These are phyloP conservation scores for Channa maculata DNA, from an alignment of 2,113 vertebrate genomes.

Conservation along the genomic window DNA sequence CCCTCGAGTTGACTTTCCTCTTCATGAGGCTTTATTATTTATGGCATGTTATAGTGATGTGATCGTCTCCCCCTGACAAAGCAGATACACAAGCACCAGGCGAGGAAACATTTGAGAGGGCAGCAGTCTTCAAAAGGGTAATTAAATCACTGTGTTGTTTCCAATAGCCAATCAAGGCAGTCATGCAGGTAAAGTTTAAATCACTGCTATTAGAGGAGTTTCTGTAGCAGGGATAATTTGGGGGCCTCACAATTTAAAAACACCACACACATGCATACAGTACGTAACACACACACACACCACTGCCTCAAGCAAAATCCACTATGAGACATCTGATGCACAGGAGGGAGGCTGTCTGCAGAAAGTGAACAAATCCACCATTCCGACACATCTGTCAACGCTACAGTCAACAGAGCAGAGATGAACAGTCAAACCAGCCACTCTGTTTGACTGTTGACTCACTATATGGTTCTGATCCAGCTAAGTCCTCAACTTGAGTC, in stretches of 20 bases:
- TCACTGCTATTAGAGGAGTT: constrained; percentile 61
- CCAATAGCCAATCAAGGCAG: constrained; percentile 70
- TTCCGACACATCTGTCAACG: constrained; percentile 71
- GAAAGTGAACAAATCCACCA: constrained; percentile 74
- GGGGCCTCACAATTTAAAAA: constrained; percentile 32
- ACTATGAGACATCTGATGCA: constrained; percentile 68
- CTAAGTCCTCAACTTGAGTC: constrained; percentile 59
- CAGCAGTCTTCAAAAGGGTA: constrained; percentile 54
- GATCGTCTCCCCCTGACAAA: constrained; percentile 22
- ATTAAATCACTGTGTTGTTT: constrained; percentile 73
- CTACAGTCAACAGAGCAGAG: constrained; percentile 69
- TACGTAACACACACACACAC: constrained; percentile 37
- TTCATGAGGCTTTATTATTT: constrained; percentile 53
- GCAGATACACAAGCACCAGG: constrained; percentile 25
- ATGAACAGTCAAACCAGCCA: constrained; percentile 64
- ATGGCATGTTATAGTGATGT: constrained; percentile 44
- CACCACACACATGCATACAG: constrained; percentile 8
- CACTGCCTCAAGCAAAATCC: constrained; percentile 68
- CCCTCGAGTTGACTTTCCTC: constrained; percentile 13
- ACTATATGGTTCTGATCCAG: constrained; percentile 52
- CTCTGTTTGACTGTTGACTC: constrained; percentile 66
- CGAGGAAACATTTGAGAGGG: constrained; percentile 39
- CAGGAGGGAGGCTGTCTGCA: constrained; percentile 62
- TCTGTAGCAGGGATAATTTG: constrained; percentile 62
- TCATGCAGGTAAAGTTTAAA: constrained; percentile 71